Evolutionary conservation across 2,113 vertebrate species (phyloP), one percentile per base, ranked within the genome.

Genomic region (Cyprinodon variegatus): DNA sequence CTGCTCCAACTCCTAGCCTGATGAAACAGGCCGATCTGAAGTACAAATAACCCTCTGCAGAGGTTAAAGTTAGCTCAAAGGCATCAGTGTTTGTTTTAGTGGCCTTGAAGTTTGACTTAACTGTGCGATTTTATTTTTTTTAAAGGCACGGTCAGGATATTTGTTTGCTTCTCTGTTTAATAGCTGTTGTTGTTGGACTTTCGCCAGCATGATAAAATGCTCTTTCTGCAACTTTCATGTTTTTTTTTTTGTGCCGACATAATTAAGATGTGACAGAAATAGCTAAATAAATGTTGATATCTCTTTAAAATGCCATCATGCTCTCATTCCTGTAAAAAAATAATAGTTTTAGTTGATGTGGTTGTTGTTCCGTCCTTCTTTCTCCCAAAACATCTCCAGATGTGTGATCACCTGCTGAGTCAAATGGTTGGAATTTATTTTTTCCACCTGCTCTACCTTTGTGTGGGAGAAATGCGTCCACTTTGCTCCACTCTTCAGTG

Each of bases 1-100:
- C 12, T 79, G 65, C 75, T 79, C 89, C 88, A 82, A 89, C 90
- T 79, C 88, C 29, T 29, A 76, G 15, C 48, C 37, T 82, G 66
- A 84, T 46, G 67, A 53, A 39, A 36, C 1, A 72, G 41, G 64
- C 80, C 64, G 70, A 12, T 2, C 70, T 68, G 39, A 76, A 72
- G 50, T 74, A 50, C 68, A 57, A 22, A 68, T 64, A 68, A 45
- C 70, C 61, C 37, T 73, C 38, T 17, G 59, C 74, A 62, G 37
- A 67, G 59, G 36, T 79, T 40, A 39, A 22, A 22, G 40, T 4
- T 22, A 61, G 13, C 9, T 11, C 22, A 11, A 20, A 41, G 41
- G 9, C 41, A 41, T 6, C 9, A 4, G 41, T 38, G 12, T 62
- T 68, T 45, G 4, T 22, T 22, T 29, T 29, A 4, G 2, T 11